Base-by-base conservation (phyloP, 1,140 invertebrate species). In the Papilio machaon region DNA sequence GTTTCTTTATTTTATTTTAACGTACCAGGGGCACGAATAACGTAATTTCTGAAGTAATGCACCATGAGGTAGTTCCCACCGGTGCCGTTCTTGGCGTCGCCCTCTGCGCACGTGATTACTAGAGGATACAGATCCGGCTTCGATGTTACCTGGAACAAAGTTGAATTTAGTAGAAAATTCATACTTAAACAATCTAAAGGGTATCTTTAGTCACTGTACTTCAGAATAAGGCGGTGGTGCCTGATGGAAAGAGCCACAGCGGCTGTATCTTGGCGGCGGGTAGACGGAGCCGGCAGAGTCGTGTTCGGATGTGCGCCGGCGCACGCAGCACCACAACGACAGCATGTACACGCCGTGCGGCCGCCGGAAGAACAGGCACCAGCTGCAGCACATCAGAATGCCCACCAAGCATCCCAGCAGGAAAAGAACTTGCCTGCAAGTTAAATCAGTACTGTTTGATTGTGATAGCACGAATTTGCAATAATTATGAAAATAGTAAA, bases 101-200 rank as follows among this genome's bases (percentile, higher is more conserved):
- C 90, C 80, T 96, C 96, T 67, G 96, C 96, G 90, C 96, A 97
- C 43, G 97, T 97, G 80, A 98, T 97, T 30, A 98, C 97, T 46
- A 98, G 92, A 0, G 97, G 97, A 91, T 98, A 98, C 7, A 98
- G 94, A 86, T 98, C 97, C 38, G 97, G 97, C 86, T 98, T 98
- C 13, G 97, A 97, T 60, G 97, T 97, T 43, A 98, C 97, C 97
- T 98, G 85, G 8, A 81, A 82, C 43, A 81, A 75, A 80, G 77
- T 77, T 80, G 17, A 80, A 81, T 81, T 30, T 43, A 43, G 46
- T 64, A 70, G 43, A 79, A 49, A 17, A 15, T 58, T 30, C 10
- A 80, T 15, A 46, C 7, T 58, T 38, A 49, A 43, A 80, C 9
- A n/a, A 38, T 54, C 30, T 38, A n/a, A 76, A 73, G 10, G 8